Base-by-base conservation (phyloP, 2,888 invertebrate species). In the Phania funesta region DNA sequence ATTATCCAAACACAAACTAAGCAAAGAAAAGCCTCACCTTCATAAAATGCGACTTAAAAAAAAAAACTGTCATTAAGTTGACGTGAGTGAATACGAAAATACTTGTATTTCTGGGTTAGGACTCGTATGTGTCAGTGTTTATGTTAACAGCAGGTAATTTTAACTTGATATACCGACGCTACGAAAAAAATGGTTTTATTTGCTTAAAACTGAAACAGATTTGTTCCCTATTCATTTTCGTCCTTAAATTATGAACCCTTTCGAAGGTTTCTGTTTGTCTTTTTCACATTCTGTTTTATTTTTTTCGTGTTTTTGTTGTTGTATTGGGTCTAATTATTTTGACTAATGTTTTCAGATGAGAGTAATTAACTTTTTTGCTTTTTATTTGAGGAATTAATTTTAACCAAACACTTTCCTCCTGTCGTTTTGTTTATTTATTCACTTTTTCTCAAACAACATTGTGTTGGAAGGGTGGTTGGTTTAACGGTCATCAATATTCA, bases 301-400 rank as follows among this genome's bases (percentile, higher is more conserved):
- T 78, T 64, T 16, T 16, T 44, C 16, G 8, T 56, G 6, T 13
- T 26, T 62, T 44, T 38, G 9, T 54, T 13, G 38, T 60, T 54
- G 1, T 20, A 52, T 38, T 48, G 29, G 56, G 65, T 77, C 77
- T 82, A 82, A 82, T 82, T 82, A 74, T 78, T 78, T 74, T 70
- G 35, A 74, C 74, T 82, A 82, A 74, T 82, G 77, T 68, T 74
- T 64, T 82, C 54, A 68, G 82, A 82, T 82, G 77, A 82, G 77
- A 68, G 74, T 82, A 78, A 78, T 82, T 82, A 82, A 78, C 82
- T 82, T 82, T 77, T 82, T 70, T 76, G 16, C 38, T 50, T 50
- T 75, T 56, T 58, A 67, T 75, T 50, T 58, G 29, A 64, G 38
- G 18, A 71, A 78, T 71, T 71, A 65, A 58, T 65, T 71, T 78